Evolutionary conservation across 2,888 invertebrate species (phyloP), one percentile per base, ranked within the genome.

Genomic region (Heliconius hortense): DNA sequence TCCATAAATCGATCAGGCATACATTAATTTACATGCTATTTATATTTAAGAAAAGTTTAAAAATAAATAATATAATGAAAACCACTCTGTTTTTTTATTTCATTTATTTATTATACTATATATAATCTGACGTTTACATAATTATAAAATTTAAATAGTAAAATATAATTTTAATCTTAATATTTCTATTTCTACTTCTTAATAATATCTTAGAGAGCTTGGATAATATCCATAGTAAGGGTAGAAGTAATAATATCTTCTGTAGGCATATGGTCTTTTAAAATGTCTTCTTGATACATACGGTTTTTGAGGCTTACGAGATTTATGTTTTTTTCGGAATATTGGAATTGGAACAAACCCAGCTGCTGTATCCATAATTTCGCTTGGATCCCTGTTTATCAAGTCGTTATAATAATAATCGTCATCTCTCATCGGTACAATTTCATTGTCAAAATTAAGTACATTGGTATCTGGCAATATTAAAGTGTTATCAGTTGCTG

Each of bases 171-270:
- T 11, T 1, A 31, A 11, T 24, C 5, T 39, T 13, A 64, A 48
- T 48, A 21, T 48, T 48, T 39, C 11, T 64, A n/a, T 11, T n/a
- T 13, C 56, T 18, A 64, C 3, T 11, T n/a, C 15, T 72, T 86
- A 91, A 82, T 88, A 91, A 85, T 84, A 91, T 84, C 89, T 86
- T 86, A 92, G 89, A 90, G 90, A 91, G 88, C 90, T 88, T 78
- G 90, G 90, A 24, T 90, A 88, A 80, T 83, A 90, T 76, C 85
- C 79, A 72, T 89, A 90, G 76, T 89, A 89, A 2, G 90, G 90
- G 75, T 89, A 87, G 63, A 82, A 85, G 77, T 82, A 86, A 68
- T 86, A 85, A 21, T 85, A 83, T 79, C 85, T 86, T 72, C 87
- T 84, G 67, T 78, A 80, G 15, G 79, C 75, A 78, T 88, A 86